Conservation (phyloP, 2,113 vertebrate genomes). For the Rhinolophus sinicus region DNA sequence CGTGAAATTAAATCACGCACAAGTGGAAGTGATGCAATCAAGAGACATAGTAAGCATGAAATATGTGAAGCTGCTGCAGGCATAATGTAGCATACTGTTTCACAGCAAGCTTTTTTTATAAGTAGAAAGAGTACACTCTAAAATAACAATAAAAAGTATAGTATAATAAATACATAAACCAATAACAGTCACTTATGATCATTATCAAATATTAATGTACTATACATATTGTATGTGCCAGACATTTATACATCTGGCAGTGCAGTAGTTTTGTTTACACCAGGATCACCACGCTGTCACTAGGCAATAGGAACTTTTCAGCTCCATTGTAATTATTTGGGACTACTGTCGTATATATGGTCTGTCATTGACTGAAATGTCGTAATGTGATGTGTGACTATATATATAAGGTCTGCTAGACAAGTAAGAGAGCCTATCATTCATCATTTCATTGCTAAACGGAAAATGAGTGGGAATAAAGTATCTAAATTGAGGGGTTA, state of each 20-base stretch:
- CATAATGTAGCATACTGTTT: too few relatives aligned
- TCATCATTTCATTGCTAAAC: neutral
- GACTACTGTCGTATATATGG: neutral
- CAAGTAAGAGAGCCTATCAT: neutral
- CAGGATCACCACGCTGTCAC: neutral
- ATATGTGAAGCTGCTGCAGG: neutral
- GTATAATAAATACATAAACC: neutral
- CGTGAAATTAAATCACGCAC: neutral
- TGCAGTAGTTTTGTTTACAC: neutral
- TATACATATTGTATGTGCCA: neutral
- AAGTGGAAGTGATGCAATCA: neutral
- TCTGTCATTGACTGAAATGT: neutral
- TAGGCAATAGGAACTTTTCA: neutral
- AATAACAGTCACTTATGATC: neutral
- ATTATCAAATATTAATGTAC: neutral
- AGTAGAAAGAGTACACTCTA: neutral
- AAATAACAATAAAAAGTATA: neutral
- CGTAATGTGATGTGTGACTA: neutral
- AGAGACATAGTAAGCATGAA: neutral
- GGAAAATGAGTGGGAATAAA: neutral
- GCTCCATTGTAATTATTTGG: neutral
- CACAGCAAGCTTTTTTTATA: too few relatives aligned
- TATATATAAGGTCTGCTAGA: neutral
- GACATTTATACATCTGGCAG: neutral
- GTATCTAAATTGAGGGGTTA: neutral